Conservation (phyloP, 2,113 vertebrate species). For the human (Homo sapiens) region DNA sequence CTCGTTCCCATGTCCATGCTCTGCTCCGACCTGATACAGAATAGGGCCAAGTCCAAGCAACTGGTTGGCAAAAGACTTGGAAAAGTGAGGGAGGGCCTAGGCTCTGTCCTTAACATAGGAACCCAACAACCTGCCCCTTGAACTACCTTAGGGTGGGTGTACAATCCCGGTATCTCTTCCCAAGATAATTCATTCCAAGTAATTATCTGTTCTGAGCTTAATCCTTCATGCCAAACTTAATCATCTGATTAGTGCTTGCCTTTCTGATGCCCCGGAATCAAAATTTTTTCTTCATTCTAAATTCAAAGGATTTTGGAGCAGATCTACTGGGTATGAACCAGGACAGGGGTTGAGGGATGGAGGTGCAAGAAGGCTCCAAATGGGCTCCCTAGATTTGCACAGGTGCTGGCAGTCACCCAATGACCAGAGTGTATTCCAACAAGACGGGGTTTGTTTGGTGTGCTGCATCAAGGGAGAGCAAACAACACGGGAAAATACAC, state of each 20-base stretch:
- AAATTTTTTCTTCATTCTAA: not conserved
- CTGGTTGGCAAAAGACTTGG: not conserved
- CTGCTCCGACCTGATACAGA: not conserved
- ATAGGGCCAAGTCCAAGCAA: not conserved
- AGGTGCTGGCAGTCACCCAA: not conserved
- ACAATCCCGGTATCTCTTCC: not conserved
- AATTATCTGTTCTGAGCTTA: not conserved
- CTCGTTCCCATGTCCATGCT: not conserved
- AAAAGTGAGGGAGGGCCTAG: too few species aligned
- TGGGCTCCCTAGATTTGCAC: not conserved
- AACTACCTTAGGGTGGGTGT: fast-evolving
- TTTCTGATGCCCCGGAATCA: not conserved
- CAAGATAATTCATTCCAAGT: not conserved
- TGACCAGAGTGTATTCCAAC: not conserved
- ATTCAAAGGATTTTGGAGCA: not conserved
- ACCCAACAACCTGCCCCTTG: not conserved
- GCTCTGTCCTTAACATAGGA: not conserved
- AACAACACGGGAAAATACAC: not conserved
- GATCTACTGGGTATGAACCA: not conserved
- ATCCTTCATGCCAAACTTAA: not conserved
- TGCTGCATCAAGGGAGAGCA: not conserved
- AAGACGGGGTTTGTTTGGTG: too few species aligned
- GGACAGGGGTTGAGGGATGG: not conserved
- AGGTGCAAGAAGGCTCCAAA: not conserved
- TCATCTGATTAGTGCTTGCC: not conserved